Evolutionary conservation across 2,113 vertebrate genomes (phyloP).

Genomic region (Cynocephalus volans): DNA sequence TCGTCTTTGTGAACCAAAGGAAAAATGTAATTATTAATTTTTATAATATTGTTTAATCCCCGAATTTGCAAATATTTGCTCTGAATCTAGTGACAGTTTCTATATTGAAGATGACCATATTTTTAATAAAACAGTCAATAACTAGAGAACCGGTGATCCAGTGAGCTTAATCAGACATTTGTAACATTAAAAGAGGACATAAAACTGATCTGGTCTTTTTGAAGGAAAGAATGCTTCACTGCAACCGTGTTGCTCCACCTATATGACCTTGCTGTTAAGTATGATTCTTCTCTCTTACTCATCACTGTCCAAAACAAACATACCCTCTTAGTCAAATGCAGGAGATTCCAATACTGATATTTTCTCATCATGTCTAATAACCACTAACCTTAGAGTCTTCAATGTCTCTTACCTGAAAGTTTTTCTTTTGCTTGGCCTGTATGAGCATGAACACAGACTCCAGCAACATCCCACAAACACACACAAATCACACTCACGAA

Average conservation of each 20-base stretch:
- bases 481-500: background rate
- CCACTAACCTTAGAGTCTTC: background rate
- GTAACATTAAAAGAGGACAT: background rate
- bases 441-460: background rate
- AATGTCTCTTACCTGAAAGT: background rate
- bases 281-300: background rate
- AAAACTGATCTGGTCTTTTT: background rate
- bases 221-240: background rate
- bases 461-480: background rate
- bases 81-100: background rate
- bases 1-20: background rate
- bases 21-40: background rate
- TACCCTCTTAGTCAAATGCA: background rate
- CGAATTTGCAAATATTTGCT: background rate
- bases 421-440: background rate
- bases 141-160: background rate
- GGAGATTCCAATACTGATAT: background rate
- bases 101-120: background rate
- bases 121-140: background rate
- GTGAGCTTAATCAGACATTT: background rate
- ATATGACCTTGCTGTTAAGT: background rate
- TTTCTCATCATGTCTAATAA: background rate
- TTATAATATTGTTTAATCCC: background rate
- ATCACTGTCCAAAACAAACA: background rate
- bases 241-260: background rate